Evolutionary conservation across 1,140 invertebrate species (phyloP).

Genomic region (Teleopsis dalmanni): DNA sequence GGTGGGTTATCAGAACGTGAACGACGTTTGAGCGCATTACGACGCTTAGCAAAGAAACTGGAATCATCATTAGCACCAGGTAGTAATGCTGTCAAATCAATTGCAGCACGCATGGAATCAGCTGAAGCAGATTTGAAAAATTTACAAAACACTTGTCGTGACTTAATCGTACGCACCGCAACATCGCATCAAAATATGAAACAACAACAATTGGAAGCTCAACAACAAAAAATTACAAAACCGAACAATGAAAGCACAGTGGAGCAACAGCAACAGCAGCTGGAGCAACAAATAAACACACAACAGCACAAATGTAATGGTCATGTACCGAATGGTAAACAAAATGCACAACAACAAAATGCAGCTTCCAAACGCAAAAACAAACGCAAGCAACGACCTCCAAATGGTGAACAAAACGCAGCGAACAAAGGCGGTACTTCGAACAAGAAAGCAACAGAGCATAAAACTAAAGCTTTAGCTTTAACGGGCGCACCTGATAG

Average conservation of each 20-base stretch:
- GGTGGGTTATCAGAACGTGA: constrained; percentile 67
- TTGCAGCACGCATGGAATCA: constrained; percentile 62
- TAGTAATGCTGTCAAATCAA: constrained; percentile 54
- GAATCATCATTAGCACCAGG: constrained; percentile 59
- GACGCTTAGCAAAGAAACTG: constrained; percentile 58
- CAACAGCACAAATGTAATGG: not conserved
- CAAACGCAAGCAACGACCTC: constrained; percentile 15
- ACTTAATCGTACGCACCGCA: constrained; percentile 61
- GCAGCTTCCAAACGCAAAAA: constrained; percentile 19
- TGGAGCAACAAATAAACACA: constrained; percentile 9
- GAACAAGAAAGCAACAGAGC: not conserved
- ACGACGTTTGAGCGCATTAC: constrained; percentile 57
- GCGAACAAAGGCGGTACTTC: not conserved
- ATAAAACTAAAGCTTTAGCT: not conserved
- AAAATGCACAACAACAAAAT: constrained; percentile 3
- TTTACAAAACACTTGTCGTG: constrained; percentile 70
- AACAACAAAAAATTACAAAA: constrained; percentile 6
- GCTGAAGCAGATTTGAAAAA: constrained; percentile 71
- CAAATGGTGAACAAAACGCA: not conserved
- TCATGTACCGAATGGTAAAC: not conserved
- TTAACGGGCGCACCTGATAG: constrained; percentile 13
- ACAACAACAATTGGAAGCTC: constrained; percentile 10
- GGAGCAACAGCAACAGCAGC: constrained; percentile 1
- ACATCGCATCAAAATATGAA: constrained; percentile 44
- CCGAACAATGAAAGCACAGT: not conserved